A percentile compares a stretch with the other conserved stretches of the same genome.
Evolutionary conservation across 1,140 invertebrate species (phyloP).

Genomic region (Acromyrmex heyeri): DNA sequence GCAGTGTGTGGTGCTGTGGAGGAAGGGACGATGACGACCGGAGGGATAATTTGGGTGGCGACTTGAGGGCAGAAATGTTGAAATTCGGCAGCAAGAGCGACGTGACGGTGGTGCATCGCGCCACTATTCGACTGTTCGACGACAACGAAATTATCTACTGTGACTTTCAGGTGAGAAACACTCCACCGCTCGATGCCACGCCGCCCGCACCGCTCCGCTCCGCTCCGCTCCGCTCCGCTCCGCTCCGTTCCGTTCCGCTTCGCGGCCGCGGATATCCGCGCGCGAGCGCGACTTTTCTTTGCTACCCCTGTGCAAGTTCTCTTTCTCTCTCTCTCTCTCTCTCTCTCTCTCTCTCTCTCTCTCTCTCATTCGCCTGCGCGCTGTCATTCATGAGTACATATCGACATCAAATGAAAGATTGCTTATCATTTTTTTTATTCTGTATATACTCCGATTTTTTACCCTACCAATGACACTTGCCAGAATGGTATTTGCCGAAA

Average conservation of each 20-base stretch:
- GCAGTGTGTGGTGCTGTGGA: slow-evolving; percentile 81
- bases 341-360: not conserved
- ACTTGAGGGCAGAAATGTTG: slow-evolving; percentile 88
- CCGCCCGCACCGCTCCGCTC: not conserved
- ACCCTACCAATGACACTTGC: not conserved
- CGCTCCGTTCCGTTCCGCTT: not conserved
- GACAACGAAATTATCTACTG: slow-evolving; percentile 98
- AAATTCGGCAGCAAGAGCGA: slow-evolving; percentile 94
- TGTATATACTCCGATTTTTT: not conserved
- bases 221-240: not conserved
- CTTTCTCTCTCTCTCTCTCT: too few species aligned
- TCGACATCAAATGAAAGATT: not conserved
- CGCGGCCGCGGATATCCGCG: not conserved
- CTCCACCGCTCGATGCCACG: too few species aligned
- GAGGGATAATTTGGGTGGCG: slow-evolving; percentile 80
- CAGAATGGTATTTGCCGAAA: not conserved
- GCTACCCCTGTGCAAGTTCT: not conserved
- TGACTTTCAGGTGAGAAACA: slow-evolving; percentile 94
- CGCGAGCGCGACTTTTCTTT: not conserved
- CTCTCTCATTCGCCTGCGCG: not conserved
- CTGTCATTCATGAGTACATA: slow-evolving; percentile 12
- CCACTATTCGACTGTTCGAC: slow-evolving; percentile 96
- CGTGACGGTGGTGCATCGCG: slow-evolving; percentile 95
- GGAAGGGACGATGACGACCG: slow-evolving; percentile 79
- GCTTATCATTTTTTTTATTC: not conserved